Percentiles rank a stretch among this genome's conserved stretches.
Conservation (phyloP, 1,140 invertebrate species). For the Limonius californicus region DNA sequence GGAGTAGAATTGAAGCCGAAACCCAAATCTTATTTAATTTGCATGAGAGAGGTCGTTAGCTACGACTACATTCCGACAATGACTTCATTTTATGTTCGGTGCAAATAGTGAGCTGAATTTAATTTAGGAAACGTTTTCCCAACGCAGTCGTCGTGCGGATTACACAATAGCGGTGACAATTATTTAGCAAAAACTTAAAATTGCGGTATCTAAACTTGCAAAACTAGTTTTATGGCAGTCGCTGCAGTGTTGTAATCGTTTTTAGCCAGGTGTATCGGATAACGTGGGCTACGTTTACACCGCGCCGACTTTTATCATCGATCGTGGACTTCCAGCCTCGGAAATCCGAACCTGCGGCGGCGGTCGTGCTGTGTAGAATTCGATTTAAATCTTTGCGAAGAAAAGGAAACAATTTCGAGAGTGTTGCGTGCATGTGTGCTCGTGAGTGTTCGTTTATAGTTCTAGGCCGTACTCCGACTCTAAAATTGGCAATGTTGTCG, state of each 20-base stretch:
- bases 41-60: too few species aligned
- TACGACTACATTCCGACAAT: too few species aligned
- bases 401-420: background rate
- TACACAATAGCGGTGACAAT: background rate
- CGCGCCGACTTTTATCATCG: background rate
- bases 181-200: background rate
- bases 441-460: slow-evolving; percentile 6
- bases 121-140: too few species aligned
- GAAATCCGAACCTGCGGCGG: background rate
- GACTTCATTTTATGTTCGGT: too few species aligned
- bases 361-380: background rate
- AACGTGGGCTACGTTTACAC: background rate
- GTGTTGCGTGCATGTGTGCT: background rate
- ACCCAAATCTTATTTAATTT: too few species aligned
- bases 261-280: background rate
- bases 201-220: background rate
- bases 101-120: too few species aligned
- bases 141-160: background rate
- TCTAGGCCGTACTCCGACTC: background rate
- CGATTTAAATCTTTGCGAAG: background rate
- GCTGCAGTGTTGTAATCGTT: background rate
- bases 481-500: slow-evolving; percentile 12
- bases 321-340: background rate
- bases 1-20: too few species aligned
- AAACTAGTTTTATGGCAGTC: background rate